A percentile compares a stretch with the other conserved stretches of the same genome.
Evolutionary conservation across 1,140 invertebrate genomes (phyloP).

Genomic region (Bathynomus jamesi): DNA sequence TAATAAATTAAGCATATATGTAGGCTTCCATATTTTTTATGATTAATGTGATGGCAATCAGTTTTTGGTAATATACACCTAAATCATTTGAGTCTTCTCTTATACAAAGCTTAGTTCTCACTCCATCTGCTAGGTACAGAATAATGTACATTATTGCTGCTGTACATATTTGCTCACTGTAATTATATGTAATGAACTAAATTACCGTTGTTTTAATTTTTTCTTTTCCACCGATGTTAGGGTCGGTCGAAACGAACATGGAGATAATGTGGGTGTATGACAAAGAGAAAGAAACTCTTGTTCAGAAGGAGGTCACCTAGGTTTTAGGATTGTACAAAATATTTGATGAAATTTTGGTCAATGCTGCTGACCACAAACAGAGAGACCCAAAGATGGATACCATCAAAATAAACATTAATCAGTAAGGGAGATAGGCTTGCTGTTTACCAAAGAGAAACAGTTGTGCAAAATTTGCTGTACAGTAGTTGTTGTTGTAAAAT

Average conservation of each 20-base stretch:
- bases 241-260: constrained; percentile 78
- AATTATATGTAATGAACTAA: no score
- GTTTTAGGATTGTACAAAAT: constrained; percentile 99
- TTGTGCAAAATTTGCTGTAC: not conserved
- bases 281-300: constrained; percentile 64
- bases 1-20: no score
- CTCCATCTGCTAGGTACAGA: no score
- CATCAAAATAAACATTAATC: constrained; percentile 92
- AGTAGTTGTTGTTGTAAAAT: not conserved
- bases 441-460: not conserved
- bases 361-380: constrained; percentile 99
- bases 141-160: no score
- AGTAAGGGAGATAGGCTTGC: no score
- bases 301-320: constrained; percentile 80
- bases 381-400: constrained; percentile 89
- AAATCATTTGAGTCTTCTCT: no score
- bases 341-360: constrained; percentile 99
- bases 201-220: not conserved
- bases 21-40: no score
- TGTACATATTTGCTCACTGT: no score
- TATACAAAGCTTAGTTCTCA: no score
- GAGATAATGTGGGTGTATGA: constrained; percentile 96
- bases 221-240: constrained; percentile 33
- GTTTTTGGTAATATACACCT: no score
- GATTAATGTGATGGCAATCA: no score